Evolutionary conservation across 2,113 vertebrate genomes (phyloP).

Genomic region (Uria aalge): DNA sequence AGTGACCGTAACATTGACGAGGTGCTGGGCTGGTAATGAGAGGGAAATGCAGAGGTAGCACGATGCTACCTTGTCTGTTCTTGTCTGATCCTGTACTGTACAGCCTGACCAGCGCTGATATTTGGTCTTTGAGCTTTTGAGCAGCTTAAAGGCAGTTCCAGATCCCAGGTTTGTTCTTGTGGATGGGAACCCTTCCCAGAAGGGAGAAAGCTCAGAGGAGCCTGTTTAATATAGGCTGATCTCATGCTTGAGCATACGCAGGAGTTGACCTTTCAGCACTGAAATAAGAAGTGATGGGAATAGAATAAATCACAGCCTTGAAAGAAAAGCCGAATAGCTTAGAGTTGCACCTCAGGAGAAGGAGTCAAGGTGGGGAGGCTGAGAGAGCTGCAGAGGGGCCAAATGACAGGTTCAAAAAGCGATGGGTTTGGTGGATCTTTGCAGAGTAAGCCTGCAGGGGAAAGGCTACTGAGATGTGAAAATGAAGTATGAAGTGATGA

Average conservation of each 20-base stretch:
- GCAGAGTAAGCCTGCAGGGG: neutral
- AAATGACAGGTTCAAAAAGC: neutral
- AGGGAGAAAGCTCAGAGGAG: constrained; percentile 20
- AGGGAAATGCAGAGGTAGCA: neutral
- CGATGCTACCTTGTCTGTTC: neutral
- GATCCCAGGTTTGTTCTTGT: neutral
- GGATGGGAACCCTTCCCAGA: constrained; percentile 42
- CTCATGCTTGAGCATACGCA: constrained; percentile 35
- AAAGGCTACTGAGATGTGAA: neutral
- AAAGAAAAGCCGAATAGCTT: neutral
- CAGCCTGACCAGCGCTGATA: neutral
- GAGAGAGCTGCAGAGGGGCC: neutral
- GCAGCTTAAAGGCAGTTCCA: neutral
- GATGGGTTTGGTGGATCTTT: neutral
- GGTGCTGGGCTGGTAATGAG: neutral
- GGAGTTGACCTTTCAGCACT: constrained; percentile 42
- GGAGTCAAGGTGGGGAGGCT: neutral
- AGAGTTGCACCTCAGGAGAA: neutral
- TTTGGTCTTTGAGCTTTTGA: neutral
- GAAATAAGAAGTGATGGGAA: constrained; percentile 45
- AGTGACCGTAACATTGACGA: neutral
- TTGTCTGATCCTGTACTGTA: neutral
- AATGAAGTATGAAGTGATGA: neutral
- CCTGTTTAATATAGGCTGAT: constrained; percentile 47
- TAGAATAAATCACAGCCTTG: constrained; percentile 28